Conservation (phyloP, 64 coral and sea anemone species). For the Anthopleura sola region DNA sequence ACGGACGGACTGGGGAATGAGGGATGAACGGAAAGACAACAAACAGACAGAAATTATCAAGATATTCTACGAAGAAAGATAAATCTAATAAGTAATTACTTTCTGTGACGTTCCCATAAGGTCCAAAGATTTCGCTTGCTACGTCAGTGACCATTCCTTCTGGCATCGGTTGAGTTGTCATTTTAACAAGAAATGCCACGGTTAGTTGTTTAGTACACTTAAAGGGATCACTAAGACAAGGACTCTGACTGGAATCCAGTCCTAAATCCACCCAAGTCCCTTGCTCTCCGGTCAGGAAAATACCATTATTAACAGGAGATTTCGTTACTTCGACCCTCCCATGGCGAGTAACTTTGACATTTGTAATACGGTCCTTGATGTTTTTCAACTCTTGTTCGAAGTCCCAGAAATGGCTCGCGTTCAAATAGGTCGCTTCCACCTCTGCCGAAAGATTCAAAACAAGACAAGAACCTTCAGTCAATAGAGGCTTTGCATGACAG, state of each 20-base stretch:
- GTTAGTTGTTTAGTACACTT: background rate
- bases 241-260: background rate
- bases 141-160: background rate
- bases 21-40: too few species aligned
- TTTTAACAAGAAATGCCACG: constrained; percentile 26
- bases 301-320: constrained; percentile 13
- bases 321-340: background rate
- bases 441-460: background rate
- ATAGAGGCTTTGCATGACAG: too few species aligned
- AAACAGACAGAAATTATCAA: too few species aligned
- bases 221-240: constrained; percentile 33
- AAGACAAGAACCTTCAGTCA: background rate
- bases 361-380: background rate
- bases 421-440: background rate
- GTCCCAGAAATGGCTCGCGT: constrained; percentile 30
- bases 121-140: background rate
- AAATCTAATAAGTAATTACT: background rate
- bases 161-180: background rate
- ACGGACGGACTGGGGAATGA: too few species aligned
- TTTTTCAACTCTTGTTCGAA: background rate
- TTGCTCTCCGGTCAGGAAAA: background rate
- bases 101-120: background rate
- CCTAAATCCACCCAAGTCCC: background rate
- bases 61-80: too few species aligned
- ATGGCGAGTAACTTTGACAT: background rate